Evolutionary conservation across 2,888 invertebrate species (phyloP).

Genomic region (Clostera curtula): DNA sequence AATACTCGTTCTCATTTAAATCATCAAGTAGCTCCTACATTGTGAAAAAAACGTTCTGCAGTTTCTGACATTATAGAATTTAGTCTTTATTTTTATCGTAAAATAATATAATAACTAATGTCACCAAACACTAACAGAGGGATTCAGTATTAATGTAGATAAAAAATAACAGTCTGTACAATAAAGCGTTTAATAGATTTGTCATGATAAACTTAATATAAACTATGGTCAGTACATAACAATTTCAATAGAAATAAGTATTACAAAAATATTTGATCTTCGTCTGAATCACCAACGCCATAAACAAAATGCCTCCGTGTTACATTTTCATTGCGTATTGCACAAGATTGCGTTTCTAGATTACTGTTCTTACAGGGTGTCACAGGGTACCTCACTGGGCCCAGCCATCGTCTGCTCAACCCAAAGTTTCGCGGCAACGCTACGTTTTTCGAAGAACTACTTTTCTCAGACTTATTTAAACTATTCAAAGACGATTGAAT

Average conservation of each 20-base stretch:
- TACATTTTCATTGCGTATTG: conserved; percentile 49
- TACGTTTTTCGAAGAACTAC: conserved; percentile 52
- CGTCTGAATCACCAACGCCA: conserved; percentile 73
- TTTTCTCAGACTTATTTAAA: conserved; percentile 49
- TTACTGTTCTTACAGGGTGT: conserved; percentile 75
- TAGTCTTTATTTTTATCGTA: too few relatives aligned
- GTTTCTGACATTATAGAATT: too few relatives aligned
- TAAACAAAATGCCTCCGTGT: conserved; percentile 62
- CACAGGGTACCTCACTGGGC: conserved; percentile 78
- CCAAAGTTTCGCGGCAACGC: conserved; percentile 76
- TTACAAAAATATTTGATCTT: conserved; percentile 79
- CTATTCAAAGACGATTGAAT: conserved; percentile 57
- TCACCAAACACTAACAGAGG: too few relatives aligned
- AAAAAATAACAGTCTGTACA: background rate
- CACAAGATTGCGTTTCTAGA: conserved; percentile 33
- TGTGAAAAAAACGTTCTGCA: too few relatives aligned
- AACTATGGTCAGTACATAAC: conserved; percentile 8
- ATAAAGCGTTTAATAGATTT: conserved; percentile 22
- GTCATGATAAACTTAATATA: conserved; percentile 21
- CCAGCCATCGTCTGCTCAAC: conserved; percentile 75
- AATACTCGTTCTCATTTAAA: too few relatives aligned
- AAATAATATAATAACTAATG: too few relatives aligned
- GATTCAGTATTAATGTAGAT: background rate
- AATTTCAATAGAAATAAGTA: conserved; percentile 5
- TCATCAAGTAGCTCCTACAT: too few relatives aligned